Evolutionary conservation across 2,113 vertebrate genomes (phyloP), one percentile per base, ranked within the genome.

Genomic region (Cyphotilapia sp.): DNA sequence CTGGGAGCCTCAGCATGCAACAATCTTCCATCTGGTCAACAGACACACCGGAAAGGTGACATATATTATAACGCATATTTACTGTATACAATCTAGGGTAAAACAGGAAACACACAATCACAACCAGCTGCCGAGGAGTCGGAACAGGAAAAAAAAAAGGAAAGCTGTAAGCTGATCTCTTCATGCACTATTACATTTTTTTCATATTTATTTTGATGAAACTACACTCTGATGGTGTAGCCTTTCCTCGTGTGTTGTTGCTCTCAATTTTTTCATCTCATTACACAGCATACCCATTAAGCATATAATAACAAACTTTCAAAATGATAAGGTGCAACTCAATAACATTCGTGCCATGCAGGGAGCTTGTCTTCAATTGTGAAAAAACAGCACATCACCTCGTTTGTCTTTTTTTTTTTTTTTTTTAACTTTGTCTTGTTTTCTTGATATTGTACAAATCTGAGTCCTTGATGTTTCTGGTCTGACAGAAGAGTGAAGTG

Each of bases 1-100:
- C 91, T 99, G 98, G 98, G 97, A 99, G 66, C 97, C 98, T 5
- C 87, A 96, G 66, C 90, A 91, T 24, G 96, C 96, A 2, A 98
- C 97, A 14, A 87, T 94, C 35, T 98, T 99, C 94, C 97, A 97
- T 7, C 95, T 99, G 86, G 96, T 98, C 86, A 92, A 98, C 96
- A 98, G 97, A 74, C 97, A 93, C 95, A 98, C 97, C 1, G 98
- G 98, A 54, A 87, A 98, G 97, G 98, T 98, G 80, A 76, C 1
- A 8, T 47, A 76, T 38, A 69, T 22, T 47, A 76, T 47, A 76
- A 29, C 10, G 8, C n/a, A 27, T 47, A 80, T 45, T 61, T 63
- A 61, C 61, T 24, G n/a, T 42, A 33, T 22, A n/a, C 42, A 63
- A 66, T n/a, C 76, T 24, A 84, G 78, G 38, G 45, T 22, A 7